phyloP scores from a whole-genome alignment of 2,113 vertebrate genomes.

The Barbus barbus region DNA sequence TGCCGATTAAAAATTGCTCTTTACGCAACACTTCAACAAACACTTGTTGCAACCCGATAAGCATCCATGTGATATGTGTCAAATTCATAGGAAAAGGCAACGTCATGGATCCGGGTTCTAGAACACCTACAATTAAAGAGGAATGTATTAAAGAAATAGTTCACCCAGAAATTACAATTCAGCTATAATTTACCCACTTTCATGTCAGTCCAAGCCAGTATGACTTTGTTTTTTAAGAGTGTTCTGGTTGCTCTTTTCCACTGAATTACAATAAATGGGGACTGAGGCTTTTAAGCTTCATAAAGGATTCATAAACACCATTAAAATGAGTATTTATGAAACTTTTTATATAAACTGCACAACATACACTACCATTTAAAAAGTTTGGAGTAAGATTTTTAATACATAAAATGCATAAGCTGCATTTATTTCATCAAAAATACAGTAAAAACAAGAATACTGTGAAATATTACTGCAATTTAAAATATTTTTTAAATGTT shows the following conservation, averaged over 20 bases:
- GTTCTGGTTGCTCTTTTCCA: background rate
- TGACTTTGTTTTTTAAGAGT: background rate
- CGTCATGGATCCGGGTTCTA: background rate
- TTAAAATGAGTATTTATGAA: background rate
- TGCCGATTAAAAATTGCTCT: background rate
- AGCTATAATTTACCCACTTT: background rate
- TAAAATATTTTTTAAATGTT: background rate
- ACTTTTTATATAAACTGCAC: background rate
- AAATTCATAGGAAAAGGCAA: background rate
- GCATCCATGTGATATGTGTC: background rate
- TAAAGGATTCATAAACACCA: background rate
- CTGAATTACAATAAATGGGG: background rate
- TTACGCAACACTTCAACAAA: conserved; percentile 15
- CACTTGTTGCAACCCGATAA: conserved; percentile 1
- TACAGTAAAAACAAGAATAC: background rate
- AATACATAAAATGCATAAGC: background rate
- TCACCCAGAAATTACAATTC: background rate
- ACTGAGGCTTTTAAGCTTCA: background rate
- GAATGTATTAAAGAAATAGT: background rate
- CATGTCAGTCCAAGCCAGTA: background rate
- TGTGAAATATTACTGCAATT: background rate
- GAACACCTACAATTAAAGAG: background rate
- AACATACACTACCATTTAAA: background rate
- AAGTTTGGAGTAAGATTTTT: background rate
- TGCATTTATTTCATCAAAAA: background rate